These are phyloP conservation scores for Euzophera pinguis DNA, from an alignment of 2,888 invertebrate genomes.

Conservation along the genomic window DNA sequence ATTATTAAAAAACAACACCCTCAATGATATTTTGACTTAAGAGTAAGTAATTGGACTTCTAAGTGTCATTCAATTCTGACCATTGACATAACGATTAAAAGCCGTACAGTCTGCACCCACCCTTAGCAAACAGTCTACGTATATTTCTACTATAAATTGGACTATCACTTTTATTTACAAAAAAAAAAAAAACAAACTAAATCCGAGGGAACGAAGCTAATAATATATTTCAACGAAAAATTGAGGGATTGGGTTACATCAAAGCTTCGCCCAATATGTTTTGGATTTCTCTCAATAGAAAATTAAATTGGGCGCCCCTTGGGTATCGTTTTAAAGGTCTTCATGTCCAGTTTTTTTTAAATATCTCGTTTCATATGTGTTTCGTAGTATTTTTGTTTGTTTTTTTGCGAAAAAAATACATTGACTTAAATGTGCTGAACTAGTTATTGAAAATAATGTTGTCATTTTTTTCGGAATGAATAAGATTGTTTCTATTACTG, in stretches of 20 bases:
- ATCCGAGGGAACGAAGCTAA: conserved; percentile 39
- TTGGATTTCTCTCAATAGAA: conserved; percentile 71
- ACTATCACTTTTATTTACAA: conserved; percentile 1
- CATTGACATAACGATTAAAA: too few relatives aligned
- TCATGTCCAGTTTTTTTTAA: conserved; percentile 62
- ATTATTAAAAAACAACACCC: too few relatives aligned
- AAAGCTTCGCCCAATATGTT: conserved; percentile 73
- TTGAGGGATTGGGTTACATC: conserved; percentile 62
- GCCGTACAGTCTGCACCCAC: too few relatives aligned
- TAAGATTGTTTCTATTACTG: too few relatives aligned
- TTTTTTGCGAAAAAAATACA: conserved; percentile 18
- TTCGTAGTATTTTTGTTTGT: conserved; percentile 30
- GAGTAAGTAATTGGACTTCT: too few relatives aligned
- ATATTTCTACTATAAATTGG: not conserved
- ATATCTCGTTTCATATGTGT: conserved; percentile 62
- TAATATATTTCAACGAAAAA: conserved; percentile 38
- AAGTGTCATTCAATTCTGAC: too few relatives aligned
- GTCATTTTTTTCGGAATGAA: too few relatives aligned
- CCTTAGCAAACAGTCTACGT: too few relatives aligned
- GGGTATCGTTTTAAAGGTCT: conserved; percentile 67
- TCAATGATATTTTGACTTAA: too few relatives aligned
- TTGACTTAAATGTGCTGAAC: conserved; percentile 28
- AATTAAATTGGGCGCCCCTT: conserved; percentile 70
- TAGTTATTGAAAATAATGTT: not conserved
- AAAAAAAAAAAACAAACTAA: conserved; percentile 1